Percentiles rank a stretch among this genome's conserved stretches.
Evolutionary conservation across 1,140 invertebrate genomes (phyloP).

Genomic region (Drosophila gunungcola): DNA sequence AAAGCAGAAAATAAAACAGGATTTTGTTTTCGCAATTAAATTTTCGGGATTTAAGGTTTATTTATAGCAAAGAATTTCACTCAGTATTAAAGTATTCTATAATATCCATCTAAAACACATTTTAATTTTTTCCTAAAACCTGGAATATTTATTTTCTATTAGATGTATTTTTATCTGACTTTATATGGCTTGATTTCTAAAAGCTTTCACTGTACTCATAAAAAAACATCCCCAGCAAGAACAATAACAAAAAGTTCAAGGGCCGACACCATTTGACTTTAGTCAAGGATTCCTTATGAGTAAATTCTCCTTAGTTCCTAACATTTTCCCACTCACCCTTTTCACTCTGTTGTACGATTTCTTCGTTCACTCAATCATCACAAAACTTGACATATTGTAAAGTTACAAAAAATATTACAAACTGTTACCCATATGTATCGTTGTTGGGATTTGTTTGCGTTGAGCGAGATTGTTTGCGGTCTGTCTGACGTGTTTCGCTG

Average conservation of each 20-base stretch:
- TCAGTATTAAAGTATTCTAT: too few species aligned
- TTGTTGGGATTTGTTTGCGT: constrained; percentile 36
- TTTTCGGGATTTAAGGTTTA: too few species aligned
- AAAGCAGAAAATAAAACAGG: too few species aligned
- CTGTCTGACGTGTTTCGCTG: constrained; percentile 34
- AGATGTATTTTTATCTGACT: neutral
- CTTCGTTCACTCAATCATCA: constrained; percentile 52
- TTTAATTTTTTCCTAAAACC: too few species aligned
- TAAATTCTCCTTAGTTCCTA: constrained; percentile 4
- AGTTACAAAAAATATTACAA: constrained; percentile 22
- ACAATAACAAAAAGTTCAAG: constrained; percentile 14
- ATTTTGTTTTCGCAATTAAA: too few species aligned
- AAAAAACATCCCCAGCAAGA: neutral
- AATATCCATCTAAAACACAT: too few species aligned
- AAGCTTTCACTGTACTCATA: neutral
- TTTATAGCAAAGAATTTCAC: too few species aligned
- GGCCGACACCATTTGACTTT: constrained; percentile 45
- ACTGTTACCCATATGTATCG: constrained; percentile 16
- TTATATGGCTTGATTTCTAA: neutral
- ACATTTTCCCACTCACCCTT: neutral
- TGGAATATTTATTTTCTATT: neutral
- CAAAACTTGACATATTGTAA: constrained; percentile 44
- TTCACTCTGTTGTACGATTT: neutral
- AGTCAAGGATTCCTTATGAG: constrained; percentile 11
- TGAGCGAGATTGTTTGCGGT: constrained; percentile 45